Percentiles rank a stretch among this genome's conserved stretches.
phyloP scores from a whole-genome alignment of 1,140 invertebrate species.

The Papilio polyxenes region DNA sequence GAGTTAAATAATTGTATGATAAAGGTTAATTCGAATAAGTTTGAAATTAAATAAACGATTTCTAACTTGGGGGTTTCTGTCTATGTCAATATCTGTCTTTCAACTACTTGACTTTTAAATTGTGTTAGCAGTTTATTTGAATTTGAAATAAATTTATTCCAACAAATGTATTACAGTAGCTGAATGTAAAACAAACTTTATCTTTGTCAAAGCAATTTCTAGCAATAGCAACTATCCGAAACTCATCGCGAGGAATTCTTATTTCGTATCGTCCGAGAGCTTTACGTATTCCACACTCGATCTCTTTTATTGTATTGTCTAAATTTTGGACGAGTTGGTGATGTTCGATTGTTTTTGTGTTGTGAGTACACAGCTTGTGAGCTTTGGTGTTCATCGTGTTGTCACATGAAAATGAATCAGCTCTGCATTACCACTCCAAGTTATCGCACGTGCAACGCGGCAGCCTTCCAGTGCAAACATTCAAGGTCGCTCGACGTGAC shows the following conservation, averaged over 20 bases:
- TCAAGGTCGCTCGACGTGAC: constrained; percentile 36
- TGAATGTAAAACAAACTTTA: neutral
- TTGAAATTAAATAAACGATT: no score
- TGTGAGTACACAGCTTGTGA: constrained; percentile 35
- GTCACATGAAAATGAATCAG: neutral
- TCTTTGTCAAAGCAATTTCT: constrained; percentile 18
- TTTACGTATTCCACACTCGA: neutral
- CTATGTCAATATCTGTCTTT: neutral
- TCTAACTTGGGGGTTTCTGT: neutral
- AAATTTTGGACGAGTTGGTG: neutral
- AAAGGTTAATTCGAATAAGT: no score
- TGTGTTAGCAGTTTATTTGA: neutral
- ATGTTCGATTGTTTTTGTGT: constrained; percentile 35
- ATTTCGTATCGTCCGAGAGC: constrained; percentile 19
- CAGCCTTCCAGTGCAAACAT: constrained; percentile 34
- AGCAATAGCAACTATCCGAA: constrained; percentile 17
- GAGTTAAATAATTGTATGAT: no score
- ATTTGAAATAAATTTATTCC: neutral
- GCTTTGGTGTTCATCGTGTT: constrained; percentile 29
- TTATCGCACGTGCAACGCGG: constrained; percentile 31
- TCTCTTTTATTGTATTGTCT: neutral
- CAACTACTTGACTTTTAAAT: neutral
- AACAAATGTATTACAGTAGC: neutral
- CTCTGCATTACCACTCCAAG: constrained; percentile 9
- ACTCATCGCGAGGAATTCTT: constrained; percentile 21